Conservation (phyloP, 2,113 vertebrate species). For the Excalfactoria chinensis region DNA sequence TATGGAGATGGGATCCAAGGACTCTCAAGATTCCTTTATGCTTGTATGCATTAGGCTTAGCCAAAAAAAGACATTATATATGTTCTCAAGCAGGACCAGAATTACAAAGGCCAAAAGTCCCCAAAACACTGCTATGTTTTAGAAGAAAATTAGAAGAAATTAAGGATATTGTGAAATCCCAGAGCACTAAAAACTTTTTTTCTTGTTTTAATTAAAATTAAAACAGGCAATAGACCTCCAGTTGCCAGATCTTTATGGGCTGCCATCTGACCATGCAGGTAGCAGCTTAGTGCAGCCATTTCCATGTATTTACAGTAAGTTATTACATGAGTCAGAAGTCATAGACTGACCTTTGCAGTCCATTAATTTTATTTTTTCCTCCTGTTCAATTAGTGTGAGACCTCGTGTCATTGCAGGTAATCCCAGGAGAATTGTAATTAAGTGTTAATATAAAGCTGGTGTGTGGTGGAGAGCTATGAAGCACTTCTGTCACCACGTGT, state of each 20-base stretch:
- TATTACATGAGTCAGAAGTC: slow-evolving; percentile 32
- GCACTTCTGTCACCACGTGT: slow-evolving; percentile 13
- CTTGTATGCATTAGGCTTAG: background rate
- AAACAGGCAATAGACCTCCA: background rate
- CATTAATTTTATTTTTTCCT: slow-evolving; percentile 69
- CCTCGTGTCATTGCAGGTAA: slow-evolving; percentile 52
- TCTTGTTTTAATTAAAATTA: background rate
- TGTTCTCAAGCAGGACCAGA: background rate
- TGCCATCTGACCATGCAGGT: background rate
- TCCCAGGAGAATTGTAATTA: slow-evolving; percentile 38
- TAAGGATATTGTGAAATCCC: background rate
- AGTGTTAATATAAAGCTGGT: slow-evolving; percentile 34
- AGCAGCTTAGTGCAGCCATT: background rate
- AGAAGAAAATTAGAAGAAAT: background rate
- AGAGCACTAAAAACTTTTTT: background rate
- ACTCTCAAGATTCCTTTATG: background rate
- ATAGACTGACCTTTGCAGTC: slow-evolving; percentile 59
- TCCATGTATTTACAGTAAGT: slow-evolving; percentile 33
- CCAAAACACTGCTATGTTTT: background rate
- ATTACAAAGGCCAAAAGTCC: background rate
- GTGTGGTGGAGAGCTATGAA: background rate
- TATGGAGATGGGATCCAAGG: background rate
- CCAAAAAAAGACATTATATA: background rate
- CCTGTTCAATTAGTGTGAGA: slow-evolving; percentile 67
- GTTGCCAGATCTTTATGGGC: background rate